Conservation (phyloP, 2,113 vertebrate species). For the Melospiza melodia region DNA sequence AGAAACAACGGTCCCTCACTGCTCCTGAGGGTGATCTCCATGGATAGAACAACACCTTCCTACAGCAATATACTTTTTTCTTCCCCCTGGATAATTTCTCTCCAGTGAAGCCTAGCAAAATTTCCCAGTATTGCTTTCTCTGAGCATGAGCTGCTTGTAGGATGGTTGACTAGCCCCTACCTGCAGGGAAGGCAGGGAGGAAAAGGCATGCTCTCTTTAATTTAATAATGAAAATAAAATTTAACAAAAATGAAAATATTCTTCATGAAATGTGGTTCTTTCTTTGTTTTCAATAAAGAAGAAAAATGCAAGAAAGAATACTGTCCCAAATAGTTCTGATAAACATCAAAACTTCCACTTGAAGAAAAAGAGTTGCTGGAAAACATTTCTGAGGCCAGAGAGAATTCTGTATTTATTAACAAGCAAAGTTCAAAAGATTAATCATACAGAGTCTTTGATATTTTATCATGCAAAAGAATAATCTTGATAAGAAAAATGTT, state of each 20-base stretch:
- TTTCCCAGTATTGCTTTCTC: neutral
- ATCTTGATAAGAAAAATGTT: neutral
- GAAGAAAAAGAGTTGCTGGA: neutral
- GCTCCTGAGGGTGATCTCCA: neutral
- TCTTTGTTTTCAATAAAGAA: neutral
- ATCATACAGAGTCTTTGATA: neutral
- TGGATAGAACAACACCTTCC: neutral
- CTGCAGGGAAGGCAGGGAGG: neutral
- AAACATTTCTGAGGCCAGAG: neutral
- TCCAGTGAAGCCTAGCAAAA: neutral
- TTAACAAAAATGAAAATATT: neutral
- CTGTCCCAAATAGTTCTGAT: neutral
- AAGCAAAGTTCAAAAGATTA: constrained; percentile 10
- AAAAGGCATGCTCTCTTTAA: neutral
- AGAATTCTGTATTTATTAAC: neutral
- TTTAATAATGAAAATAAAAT: neutral
- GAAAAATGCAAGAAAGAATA: neutral
- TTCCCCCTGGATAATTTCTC: neutral
- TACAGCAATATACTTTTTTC: neutral
- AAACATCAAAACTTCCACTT: neutral
- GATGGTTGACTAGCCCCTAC: neutral
- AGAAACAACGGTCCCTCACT: neutral
- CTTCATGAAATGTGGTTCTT: neutral
- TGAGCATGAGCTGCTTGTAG: neutral
- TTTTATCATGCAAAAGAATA: constrained; percentile 2